Percentiles rank a stretch among this genome's conserved stretches.
These are phyloP conservation scores for Rotaria magnacalcarata DNA, from an alignment of 2,888 invertebrate species.

Conservation along the genomic window DNA sequence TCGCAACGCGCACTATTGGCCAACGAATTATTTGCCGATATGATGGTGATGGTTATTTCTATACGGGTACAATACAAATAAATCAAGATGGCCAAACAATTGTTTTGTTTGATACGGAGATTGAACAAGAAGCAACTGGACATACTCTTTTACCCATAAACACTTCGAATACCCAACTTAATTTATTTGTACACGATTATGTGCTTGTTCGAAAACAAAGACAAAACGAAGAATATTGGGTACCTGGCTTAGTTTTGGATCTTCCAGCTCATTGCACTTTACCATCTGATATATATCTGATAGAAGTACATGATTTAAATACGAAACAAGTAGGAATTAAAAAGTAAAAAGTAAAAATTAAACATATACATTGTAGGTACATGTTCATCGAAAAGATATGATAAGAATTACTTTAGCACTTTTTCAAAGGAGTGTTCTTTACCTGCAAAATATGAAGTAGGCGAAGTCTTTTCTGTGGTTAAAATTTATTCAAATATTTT, in stretches of 20 bases:
- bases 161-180: neutral
- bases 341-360: neutral
- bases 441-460: neutral
- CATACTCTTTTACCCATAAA: neutral
- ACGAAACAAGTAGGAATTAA: neutral
- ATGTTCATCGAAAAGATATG: neutral
- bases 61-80: neutral
- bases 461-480: neutral
- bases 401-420: neutral
- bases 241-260: neutral
- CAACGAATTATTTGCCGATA: slow-evolving; percentile 15
- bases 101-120: slow-evolving; percentile 5
- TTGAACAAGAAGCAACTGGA: neutral
- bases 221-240: neutral
- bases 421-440: neutral
- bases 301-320: neutral
- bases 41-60: slow-evolving; percentile 25
- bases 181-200: neutral
- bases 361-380: neutral
- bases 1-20: neutral
- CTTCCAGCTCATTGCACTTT: neutral
- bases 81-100: neutral
- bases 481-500: too few species aligned
- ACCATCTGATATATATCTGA: neutral
- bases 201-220: neutral